Evolutionary conservation across 2,888 invertebrate species (phyloP).

Genomic region (Rhagonycha lutea): DNA sequence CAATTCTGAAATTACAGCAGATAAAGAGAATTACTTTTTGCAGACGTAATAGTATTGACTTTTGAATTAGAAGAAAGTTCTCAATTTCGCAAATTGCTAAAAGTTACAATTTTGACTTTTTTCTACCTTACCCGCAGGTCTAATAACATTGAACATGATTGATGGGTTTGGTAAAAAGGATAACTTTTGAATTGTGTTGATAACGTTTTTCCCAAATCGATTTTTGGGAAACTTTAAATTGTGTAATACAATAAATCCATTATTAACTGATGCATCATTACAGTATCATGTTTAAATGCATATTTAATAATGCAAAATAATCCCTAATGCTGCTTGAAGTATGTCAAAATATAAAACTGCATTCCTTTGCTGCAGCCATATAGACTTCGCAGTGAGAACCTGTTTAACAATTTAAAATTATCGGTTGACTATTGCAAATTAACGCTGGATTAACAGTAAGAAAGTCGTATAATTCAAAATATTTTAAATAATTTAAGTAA

Average conservation of each 20-base stretch:
- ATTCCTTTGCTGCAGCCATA: conserved; percentile 46
- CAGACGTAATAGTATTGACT: background rate
- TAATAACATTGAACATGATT: background rate
- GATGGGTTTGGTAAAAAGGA: background rate
- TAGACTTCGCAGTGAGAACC: conserved; percentile 48
- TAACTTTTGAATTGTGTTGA: background rate
- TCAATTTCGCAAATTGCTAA: background rate
- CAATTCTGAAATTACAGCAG: background rate
- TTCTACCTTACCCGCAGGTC: background rate
- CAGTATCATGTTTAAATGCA: background rate
- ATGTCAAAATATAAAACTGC: conserved; percentile 48
- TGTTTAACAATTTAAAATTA: conserved; percentile 50
- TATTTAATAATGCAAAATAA: conserved; percentile 24
- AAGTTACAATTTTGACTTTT: background rate
- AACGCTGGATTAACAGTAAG: conserved; percentile 40
- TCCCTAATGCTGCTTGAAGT: conserved; percentile 41
- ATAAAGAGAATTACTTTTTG: background rate
- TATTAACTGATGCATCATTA: background rate
- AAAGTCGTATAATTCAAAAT: conserved; percentile 7
- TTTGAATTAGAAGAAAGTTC: background rate
- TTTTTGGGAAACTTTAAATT: background rate
- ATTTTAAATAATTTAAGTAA: background rate
- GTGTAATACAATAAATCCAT: background rate
- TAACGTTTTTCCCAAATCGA: background rate
- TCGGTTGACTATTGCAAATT: conserved; percentile 47